A percentile compares a stretch with the other conserved stretches of the same genome.
Conservation (phyloP, 2,113 vertebrate genomes). For the Hyla sarda region DNA sequence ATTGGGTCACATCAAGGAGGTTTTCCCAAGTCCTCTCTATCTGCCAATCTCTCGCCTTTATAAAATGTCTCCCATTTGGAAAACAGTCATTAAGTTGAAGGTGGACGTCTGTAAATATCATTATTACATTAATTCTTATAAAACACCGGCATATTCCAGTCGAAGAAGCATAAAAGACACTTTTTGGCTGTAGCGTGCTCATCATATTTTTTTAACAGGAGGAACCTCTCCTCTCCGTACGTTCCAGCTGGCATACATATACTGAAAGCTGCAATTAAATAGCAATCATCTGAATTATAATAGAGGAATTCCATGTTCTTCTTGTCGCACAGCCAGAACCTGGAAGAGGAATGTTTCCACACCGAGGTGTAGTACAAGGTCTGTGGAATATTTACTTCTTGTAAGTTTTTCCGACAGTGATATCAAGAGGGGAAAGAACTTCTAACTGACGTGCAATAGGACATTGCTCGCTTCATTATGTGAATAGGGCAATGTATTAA, state of each 20-base stretch:
- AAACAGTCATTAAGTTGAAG: background rate
- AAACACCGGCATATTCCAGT: slow-evolving; percentile 30
- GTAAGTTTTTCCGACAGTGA: slow-evolving; percentile 49
- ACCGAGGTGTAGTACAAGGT: slow-evolving; percentile 16
- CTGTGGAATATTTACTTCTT: slow-evolving; percentile 48
- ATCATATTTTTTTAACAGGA: slow-evolving; percentile 29
- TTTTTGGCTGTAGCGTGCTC: slow-evolving; percentile 21
- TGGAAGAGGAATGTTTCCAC: slow-evolving; percentile 47
- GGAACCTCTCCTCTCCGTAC: slow-evolving; percentile 3
- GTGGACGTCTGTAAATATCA: slow-evolving; percentile 35
- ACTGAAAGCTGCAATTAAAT: slow-evolving; percentile 31
- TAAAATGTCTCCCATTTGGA: slow-evolving; percentile 1
- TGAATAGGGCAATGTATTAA: background rate
- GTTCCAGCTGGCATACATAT: slow-evolving; percentile 41
- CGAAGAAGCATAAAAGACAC: slow-evolving; percentile 10
- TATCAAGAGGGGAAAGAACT: slow-evolving; percentile 9
- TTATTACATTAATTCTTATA: slow-evolving; percentile 15
- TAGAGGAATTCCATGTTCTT: slow-evolving; percentile 50
- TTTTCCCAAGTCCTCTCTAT: background rate
- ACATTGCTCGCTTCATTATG: background rate
- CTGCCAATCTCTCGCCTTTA: background rate
- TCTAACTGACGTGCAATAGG: background rate
- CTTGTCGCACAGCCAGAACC: slow-evolving; percentile 36
- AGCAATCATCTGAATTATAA: slow-evolving; percentile 51
- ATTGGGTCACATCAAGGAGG: background rate